Conservation (phyloP, 2,113 vertebrate species). For the Spheniscus mendiculus region DNA sequence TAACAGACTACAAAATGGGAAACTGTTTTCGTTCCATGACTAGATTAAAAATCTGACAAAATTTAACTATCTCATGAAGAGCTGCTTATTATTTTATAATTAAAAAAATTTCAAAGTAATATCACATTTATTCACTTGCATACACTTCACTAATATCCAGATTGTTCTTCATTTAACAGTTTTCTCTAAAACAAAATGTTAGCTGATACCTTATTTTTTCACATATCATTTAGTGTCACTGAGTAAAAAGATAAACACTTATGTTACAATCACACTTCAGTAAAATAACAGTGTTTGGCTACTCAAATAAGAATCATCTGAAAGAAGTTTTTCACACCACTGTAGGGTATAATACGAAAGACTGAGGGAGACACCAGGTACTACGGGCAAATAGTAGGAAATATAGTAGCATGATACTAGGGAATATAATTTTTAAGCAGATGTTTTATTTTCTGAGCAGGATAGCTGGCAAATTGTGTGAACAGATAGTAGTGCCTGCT, state of each 20-base stretch:
- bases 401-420: neutral
- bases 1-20: neutral
- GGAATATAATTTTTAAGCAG: neutral
- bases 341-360: neutral
- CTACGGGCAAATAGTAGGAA: neutral
- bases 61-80: neutral
- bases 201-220: neutral
- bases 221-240: neutral
- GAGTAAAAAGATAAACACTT: neutral
- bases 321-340: neutral
- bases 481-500: neutral
- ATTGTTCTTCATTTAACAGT: neutral
- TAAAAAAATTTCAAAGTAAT: neutral
- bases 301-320: neutral
- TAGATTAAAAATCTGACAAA: slow-evolving; percentile 36
- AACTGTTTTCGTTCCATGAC: neutral
- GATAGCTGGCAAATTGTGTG: neutral
- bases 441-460: neutral
- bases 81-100: slow-evolving; percentile 19
- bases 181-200: neutral
- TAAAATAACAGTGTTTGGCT: neutral
- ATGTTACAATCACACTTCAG: neutral
- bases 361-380: neutral
- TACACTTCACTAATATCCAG: neutral
- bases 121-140: neutral